Base-by-base conservation (phyloP, 2,113 vertebrate genomes). In the Collichthys lucidus region DNA sequence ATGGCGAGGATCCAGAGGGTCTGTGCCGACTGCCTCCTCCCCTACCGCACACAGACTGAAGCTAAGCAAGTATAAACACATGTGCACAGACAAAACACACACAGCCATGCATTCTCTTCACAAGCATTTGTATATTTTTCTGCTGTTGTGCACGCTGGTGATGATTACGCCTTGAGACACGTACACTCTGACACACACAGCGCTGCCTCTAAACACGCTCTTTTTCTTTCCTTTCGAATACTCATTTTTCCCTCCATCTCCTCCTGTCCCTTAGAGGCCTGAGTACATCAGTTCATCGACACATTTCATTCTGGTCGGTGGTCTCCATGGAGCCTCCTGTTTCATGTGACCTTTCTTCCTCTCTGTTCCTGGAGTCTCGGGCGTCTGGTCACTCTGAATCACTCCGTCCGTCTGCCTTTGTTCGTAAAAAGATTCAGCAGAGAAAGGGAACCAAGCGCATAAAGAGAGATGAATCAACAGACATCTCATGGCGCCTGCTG, bases 331-430 rank as follows among this genome's bases (percentile, higher is more conserved):
- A 93, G 87, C 87, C 83, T 85, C 83, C 73, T 79, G 90, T 93
- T 94, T 92, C 90, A 79, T 86, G 86, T 92, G 90, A 95, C 95
- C 94, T 94, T 94, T 92, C 85, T 79, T 59, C 83, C 82, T 53
- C 86, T 82, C 80, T 47, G 61, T 90, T 88, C 70, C 9, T 63
- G 64, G 75, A 86, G 92, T 86, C 94, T 90, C 89, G 26, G 83
- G 88, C 82, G 83, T 87, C 90, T 92, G 92, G 92, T 91, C 91
- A 88, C 85, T 91, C 90, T 90, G 94, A 93, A 92, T 92, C 91
- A 82, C 80, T 84, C 72, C 67, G 83, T 73, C 56, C 76, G 29
- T 82, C 89, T 74, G 80, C 89, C 86, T 91, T 95, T 95, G 92
- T 95, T 86, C 53, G 65, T 69, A 85, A 81, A 90, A 92, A 87